Evolutionary conservation across 2,113 vertebrate genomes (phyloP), one percentile per base, ranked within the genome.

Genomic region (Antennarius striatus): DNA sequence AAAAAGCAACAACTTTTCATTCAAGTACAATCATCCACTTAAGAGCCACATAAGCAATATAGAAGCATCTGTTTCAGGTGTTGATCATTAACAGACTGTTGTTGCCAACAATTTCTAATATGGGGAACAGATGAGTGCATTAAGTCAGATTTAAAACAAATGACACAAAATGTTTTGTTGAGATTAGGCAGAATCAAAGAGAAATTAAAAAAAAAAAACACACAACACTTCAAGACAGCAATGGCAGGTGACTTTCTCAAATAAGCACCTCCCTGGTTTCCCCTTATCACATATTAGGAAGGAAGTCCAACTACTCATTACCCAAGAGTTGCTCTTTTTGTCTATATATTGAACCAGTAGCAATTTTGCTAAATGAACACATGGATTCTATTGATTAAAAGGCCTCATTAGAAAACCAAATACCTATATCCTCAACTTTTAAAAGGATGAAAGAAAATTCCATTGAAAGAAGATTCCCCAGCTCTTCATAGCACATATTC

Each of bases 271-370:
- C 48, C 36, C 49, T 9, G 47, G 66, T 57, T 79, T 77, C 56
- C 73, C 59, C 51, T 72, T 82, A 80, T 82, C 66, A 63, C 63
- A 71, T 79, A 84, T 84, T 79, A 79, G 70, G 64, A 43, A 43
- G 43, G 43, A 28, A 6, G 10, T 40, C 39, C 10, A 6, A 40
- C 10, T 40, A 40, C 5, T 40, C 39, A 76, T 79, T 75, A 69
- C 59, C 72, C 46, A 57, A 46, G 64, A 56, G 53, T 12, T 40
- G 54, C 50, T 52, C 51, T 69, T 79, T 83, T 86, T 77, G 75
- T 86, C 76, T 69, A 15, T 67, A 77, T 77, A 85, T 80, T 83
- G 80, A 79, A 70, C 75, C 47, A 51, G 64, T 47, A 73, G 49
- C 49, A 73, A 56, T 56, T 64, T 46, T 68, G 70, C 68, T 66